Conservation (phyloP, 2,113 vertebrate genomes). For the Corythornis vintsioides region DNA sequence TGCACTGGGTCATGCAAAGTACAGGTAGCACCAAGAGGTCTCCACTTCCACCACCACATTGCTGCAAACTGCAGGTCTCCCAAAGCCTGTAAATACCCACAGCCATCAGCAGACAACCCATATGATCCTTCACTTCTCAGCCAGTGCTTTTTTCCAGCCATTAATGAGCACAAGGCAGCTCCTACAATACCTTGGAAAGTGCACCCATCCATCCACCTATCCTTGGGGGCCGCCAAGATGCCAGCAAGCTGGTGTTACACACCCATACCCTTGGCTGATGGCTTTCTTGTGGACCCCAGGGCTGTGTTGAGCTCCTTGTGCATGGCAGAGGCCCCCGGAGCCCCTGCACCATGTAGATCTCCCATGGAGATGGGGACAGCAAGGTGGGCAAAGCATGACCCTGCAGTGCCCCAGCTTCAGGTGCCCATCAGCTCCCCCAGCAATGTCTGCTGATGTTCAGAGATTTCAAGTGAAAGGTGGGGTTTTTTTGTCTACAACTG, state of each 20-base stretch:
- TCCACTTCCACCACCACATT: neutral
- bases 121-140: neutral
- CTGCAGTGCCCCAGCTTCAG: neutral
- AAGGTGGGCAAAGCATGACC: neutral
- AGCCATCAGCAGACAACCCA: neutral
- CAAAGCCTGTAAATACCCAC: neutral
- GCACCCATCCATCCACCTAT: neutral
- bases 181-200: neutral
- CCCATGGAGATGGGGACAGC: neutral
- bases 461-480: neutral
- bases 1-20: neutral
- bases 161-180: rapidly evolving
- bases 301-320: neutral
- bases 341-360: too few relatives aligned
- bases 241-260: neutral
- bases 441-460: neutral
- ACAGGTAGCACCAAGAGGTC: neutral
- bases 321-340: neutral
- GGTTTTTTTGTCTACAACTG: neutral
- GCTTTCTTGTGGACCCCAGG: neutral
- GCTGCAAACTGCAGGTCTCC: neutral
- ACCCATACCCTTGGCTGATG: neutral
- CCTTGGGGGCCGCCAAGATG: neutral
- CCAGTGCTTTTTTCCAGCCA: neutral
- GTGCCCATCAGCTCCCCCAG: neutral